Conservation (phyloP, 2,113 vertebrate genomes). For the Nothocercus julius region DNA sequence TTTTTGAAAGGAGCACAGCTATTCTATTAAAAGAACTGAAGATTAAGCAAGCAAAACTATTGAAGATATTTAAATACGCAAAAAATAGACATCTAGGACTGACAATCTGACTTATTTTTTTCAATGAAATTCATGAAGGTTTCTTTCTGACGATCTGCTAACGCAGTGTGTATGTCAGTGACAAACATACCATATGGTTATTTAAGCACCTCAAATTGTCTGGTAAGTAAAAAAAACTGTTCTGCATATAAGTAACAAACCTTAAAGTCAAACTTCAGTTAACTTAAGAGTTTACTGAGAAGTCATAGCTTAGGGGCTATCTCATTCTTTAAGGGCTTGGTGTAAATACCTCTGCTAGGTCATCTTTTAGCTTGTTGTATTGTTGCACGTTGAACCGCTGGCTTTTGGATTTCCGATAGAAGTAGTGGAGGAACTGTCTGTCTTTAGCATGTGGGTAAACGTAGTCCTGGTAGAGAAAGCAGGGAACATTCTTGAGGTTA, state of each 20-base stretch:
- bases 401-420: constrained; percentile 83
- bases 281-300: not conserved
- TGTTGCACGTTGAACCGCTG: constrained; percentile 84
- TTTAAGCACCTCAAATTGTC: not conserved
- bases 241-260: not conserved
- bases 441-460: constrained; percentile 83
- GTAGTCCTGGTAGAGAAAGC: constrained; percentile 83
- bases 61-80: not conserved
- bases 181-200: not conserved
- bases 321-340: not conserved
- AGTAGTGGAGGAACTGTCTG: constrained; percentile 89
- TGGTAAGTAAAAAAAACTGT: not conserved
- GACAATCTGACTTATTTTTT: not conserved
- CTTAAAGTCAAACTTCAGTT: not conserved
- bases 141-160: not conserved
- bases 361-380: constrained; percentile 89
- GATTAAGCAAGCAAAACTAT: not conserved
- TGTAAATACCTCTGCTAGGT: constrained; percentile 84
- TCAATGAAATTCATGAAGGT: not conserved
- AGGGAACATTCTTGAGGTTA: not conserved
- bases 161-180: not conserved
- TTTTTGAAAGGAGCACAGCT: not conserved
- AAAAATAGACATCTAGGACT: not conserved
- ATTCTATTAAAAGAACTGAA: not conserved
- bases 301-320: not conserved